Conservation (phyloP, 2,888 invertebrate genomes). For the Sminthurides aquaticus region DNA sequence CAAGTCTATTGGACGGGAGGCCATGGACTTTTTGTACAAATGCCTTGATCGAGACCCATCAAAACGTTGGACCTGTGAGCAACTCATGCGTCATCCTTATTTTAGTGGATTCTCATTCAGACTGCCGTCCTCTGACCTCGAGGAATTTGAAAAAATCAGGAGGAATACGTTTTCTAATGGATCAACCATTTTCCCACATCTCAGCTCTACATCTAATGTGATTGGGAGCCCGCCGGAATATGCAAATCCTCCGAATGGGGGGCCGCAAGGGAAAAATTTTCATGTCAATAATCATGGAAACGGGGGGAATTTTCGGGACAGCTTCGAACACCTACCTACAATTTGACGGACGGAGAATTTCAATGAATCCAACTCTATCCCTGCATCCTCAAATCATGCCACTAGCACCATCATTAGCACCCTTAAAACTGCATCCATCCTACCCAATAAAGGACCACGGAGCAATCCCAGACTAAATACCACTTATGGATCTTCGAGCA, state of each 20-base stretch:
- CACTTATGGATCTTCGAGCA: neutral
- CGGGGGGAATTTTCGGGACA: slow-evolving; percentile 32
- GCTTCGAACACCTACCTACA: slow-evolving; percentile 55
- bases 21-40: slow-evolving; percentile 82
- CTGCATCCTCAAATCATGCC: neutral
- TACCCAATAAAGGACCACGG: slow-evolving; percentile 12
- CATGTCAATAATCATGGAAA: slow-evolving; percentile 15
- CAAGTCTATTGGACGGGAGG: slow-evolving; percentile 58
- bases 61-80: slow-evolving; percentile 84
- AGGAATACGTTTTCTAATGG: slow-evolving; percentile 55
- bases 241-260: neutral
- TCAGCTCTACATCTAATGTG: slow-evolving; percentile 50
- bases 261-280: slow-evolving; percentile 8
- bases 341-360: slow-evolving; percentile 54
- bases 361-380: slow-evolving; percentile 11
- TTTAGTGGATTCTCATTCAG: slow-evolving; percentile 78
- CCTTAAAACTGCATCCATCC: neutral
- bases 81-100: slow-evolving; percentile 79
- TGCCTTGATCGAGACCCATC: slow-evolving; percentile 92
- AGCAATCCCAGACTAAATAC: slow-evolving; percentile 18
- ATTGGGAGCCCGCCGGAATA: slow-evolving; percentile 29
- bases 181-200: slow-evolving; percentile 56
- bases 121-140: slow-evolving; percentile 63
- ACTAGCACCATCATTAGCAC: neutral
- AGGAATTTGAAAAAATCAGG: slow-evolving; percentile 56